Base-by-base conservation (phyloP, 1,140 invertebrate species). In the Halictus rubicundus region DNA sequence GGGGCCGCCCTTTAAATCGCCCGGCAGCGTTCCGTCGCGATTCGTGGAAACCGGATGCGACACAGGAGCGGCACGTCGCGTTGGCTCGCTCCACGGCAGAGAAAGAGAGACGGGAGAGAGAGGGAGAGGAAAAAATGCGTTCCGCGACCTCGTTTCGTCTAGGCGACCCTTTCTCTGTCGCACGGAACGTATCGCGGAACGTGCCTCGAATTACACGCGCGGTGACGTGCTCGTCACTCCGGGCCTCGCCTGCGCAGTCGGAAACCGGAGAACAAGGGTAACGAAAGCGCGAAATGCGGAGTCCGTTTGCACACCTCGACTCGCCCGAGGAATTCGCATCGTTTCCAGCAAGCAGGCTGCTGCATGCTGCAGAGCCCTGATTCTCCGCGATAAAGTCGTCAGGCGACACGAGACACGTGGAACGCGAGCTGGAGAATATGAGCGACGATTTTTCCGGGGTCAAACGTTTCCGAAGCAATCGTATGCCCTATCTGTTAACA, bases 171-270 rank as follows among this genome's bases (percentile, higher is more conserved):
- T 71, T 84, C 74, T 85, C 71, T 64, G 23, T 71, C 23, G 37
- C n/a, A n/a, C n/a, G n/a, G n/a, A n/a, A 25, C 46, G 68, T 82
- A 63, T 57, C 27, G 42, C 32, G 70, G 21, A 71, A 85, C 83
- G 84, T 85, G 84, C 83, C 74, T 73, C 69, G 84, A 85, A 85
- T 85, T 60, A 68, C 59, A 64, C 74, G 39, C 63, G 46, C 57
- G 4, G 32, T 39, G 57, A 57, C 73, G 65, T 42, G 68, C 61
- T 68, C 64, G 61, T 66, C 69, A 25, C 32, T 61, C 46, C 25
- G 37, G 32, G 4, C 25, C 37, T 32, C 75, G 57, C 54, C 42
- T 25, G 66, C 37, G 59, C 54, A 61, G 6, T n/a, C 2, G 16
- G n/a, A 25, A n/a, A 63, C 54, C 60, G 60, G 46, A 27, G 46